These are phyloP conservation scores for Chelidonichthys spinosus DNA, from an alignment of 2,797 vertebrate species.

Conservation along the genomic window DNA sequence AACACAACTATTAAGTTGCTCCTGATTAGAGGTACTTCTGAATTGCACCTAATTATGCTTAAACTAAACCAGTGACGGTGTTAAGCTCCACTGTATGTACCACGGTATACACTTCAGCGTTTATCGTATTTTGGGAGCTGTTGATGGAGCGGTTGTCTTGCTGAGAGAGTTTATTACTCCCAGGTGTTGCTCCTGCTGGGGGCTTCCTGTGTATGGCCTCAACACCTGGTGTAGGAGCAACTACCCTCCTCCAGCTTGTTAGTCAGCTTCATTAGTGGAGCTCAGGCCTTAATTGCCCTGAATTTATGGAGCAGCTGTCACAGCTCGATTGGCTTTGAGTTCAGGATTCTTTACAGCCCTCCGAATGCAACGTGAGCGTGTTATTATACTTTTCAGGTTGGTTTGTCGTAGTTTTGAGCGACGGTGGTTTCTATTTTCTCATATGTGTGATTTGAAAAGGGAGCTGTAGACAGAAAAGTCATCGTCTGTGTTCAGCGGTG, in stretches of 20 bases:
- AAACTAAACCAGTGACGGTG: background rate
- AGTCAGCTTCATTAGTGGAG: slow-evolving; percentile 67
- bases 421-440: background rate
- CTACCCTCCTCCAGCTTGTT: slow-evolving; percentile 61
- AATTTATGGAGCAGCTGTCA: slow-evolving; percentile 67
- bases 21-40: background rate
- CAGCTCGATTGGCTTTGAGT: slow-evolving; percentile 10
- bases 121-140: slow-evolving; percentile 1
- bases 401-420: background rate
- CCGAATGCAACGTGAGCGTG: slow-evolving; percentile 11
- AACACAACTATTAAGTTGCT: background rate
- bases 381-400: slow-evolving; percentile 1
- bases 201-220: slow-evolving; percentile 60
- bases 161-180: slow-evolving; percentile 59
- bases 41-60: slow-evolving; percentile 2
- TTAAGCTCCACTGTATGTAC: background rate
- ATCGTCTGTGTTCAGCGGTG: background rate
- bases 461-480: background rate
- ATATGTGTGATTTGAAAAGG: background rate
- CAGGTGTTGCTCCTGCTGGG: slow-evolving; percentile 72
- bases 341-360: slow-evolving; percentile 12
- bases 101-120: background rate
- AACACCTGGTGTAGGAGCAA: slow-evolving; percentile 67
- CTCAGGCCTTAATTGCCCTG: slow-evolving; percentile 60
- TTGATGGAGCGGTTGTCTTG: slow-evolving; percentile 48